Evolutionary conservation across 2,113 vertebrate genomes (phyloP).

Genomic region (Indicator maculatus): DNA sequence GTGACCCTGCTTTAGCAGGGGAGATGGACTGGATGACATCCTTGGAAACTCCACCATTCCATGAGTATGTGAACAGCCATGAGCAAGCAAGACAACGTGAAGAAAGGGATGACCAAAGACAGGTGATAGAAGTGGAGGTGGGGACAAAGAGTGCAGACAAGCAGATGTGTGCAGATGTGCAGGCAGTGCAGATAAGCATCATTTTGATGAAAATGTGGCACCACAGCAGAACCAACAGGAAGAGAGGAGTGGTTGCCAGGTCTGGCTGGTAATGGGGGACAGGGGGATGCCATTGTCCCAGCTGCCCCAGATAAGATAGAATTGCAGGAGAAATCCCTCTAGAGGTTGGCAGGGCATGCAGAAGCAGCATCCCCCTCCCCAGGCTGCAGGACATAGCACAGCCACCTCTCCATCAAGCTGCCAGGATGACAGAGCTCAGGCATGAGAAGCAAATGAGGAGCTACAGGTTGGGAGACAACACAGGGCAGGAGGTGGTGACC

Average conservation of each 20-base stretch:
- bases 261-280: not conserved
- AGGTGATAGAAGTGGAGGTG: not conserved
- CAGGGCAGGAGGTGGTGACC: not conserved
- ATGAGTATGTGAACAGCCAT: not conserved
- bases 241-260: too few relatives aligned
- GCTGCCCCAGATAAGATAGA: not conserved
- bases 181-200: not conserved
- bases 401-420: not conserved
- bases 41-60: too few relatives aligned
- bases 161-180: not conserved
- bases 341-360: not conserved
- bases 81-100: accelerated
- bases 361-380: not conserved
- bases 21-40: too few relatives aligned
- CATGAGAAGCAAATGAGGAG: not conserved
- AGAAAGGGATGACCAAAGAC: not conserved
- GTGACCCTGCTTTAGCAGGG: too few relatives aligned
- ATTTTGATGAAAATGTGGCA: not conserved
- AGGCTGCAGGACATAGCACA: not conserved
- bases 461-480: not conserved
- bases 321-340: not conserved
- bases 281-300: not conserved
- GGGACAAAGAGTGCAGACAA: not conserved
- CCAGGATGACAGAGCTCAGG: not conserved
- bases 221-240: not conserved